phyloP scores from a whole-genome alignment of 1,140 invertebrate species.

The Drosophila arizonae region DNA sequence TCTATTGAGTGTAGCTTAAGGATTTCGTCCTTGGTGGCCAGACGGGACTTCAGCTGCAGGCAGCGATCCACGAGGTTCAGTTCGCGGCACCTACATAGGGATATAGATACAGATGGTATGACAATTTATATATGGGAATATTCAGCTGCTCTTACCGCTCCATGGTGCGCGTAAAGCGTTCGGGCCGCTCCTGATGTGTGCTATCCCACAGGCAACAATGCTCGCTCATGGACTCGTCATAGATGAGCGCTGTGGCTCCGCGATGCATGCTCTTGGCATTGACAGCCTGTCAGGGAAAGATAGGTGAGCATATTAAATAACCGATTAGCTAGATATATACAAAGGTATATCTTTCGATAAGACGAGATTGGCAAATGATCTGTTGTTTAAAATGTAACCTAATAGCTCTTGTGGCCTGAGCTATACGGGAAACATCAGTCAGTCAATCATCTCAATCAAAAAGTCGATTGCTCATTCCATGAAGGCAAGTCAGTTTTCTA shows the following conservation, averaged over 20 bases:
- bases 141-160: conserved; percentile 84
- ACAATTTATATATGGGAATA: not conserved
- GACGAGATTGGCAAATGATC: no score
- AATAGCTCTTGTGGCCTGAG: no score
- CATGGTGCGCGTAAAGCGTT: conserved; percentile 88
- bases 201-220: conserved; percentile 93
- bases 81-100: conserved; percentile 87
- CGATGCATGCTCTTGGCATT: conserved; percentile 85
- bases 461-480: no score
- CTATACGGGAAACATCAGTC: no score
- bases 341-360: no score
- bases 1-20: conserved; percentile 86
- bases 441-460: no score
- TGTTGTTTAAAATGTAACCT: no score
- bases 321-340: no score
- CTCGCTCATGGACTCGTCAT: conserved; percentile 89
- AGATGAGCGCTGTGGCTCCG: conserved; percentile 89
- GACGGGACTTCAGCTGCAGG: conserved; percentile 84
- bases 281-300: conserved; percentile 84
- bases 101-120: not conserved
- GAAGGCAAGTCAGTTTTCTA: no score
- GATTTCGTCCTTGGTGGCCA: conserved; percentile 89
- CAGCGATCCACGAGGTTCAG: conserved; percentile 89
- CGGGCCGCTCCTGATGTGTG: conserved; percentile 92
- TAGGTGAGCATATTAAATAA: not conserved